Evolutionary conservation across 2,888 invertebrate species (phyloP), one percentile per base, ranked within the genome.

Genomic region (Eilema caniola): DNA sequence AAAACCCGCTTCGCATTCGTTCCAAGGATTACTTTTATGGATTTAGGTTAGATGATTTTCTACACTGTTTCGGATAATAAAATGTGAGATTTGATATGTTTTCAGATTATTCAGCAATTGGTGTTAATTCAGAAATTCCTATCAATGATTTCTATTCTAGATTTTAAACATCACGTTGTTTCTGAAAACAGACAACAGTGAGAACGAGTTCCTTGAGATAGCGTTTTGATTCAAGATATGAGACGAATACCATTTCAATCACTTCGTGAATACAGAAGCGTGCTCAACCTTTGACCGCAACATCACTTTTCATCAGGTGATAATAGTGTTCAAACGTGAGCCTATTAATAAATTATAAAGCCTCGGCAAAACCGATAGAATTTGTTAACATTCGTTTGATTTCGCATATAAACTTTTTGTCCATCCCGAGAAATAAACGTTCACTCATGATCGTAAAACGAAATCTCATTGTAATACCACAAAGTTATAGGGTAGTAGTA

Each of bases 11-110:
- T 59, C 14, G 4, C 66, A 75, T 67, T 80, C 65, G 63, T 59
- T n/a, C 61, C 20, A 24, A 62, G 66, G 28, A 62, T 57, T 56
- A n/a, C 56, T 73, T 68, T 70, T 69, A 62, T 66, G 66, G 67
- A 62, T 62, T 66, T 31, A 37, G 23, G 47, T 61, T 66, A 61
- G 67, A 66, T 67, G 71, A 80, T 68, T 70, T n/a, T 24, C 31
- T 65, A 12, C n/a, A 31, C 2, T 61, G 33, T 33, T 61, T 31
- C 11, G 31, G 28, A 24, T 47, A 53, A 53, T 53, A 1, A 10
- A n/a, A 33, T 61, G 8, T 59, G 59, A 28, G 28, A 28, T 59
- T 59, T 59, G 28, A 31, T 11, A n/a, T n/a, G 53, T 10, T 53
- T 53, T n/a, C n/a, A n/a, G 53, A 53, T 3, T 4, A 47, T 47